phyloP scores from a whole-genome alignment of 1,140 invertebrate genomes.

The Trissolcus basalis region DNA sequence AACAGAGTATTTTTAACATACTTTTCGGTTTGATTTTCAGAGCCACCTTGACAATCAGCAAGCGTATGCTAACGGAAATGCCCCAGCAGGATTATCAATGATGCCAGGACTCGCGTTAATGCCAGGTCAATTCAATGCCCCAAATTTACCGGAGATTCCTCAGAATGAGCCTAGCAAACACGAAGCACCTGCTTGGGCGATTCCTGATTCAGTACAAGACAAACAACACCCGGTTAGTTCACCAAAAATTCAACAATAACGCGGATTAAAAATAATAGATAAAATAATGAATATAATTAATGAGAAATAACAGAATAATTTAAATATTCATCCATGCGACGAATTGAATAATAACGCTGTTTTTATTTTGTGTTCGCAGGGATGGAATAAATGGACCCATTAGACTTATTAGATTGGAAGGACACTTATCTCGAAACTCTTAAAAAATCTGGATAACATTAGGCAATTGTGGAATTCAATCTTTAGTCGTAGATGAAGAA shows the following conservation, averaged over 20 bases:
- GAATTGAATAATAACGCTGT: no score
- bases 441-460: slow-evolving; percentile 52
- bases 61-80: slow-evolving; percentile 70
- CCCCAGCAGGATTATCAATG: slow-evolving; percentile 66
- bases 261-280: neutral
- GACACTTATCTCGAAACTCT: slow-evolving; percentile 46
- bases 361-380: slow-evolving; percentile 59
- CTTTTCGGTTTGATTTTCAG: no score
- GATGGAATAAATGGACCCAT: slow-evolving; percentile 72
- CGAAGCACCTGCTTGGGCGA: slow-evolving; percentile 71
- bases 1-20: no score
- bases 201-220: slow-evolving; percentile 72
- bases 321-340: no score
- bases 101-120: slow-evolving; percentile 70
- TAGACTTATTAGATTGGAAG: slow-evolving; percentile 56
- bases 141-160: slow-evolving; percentile 69
- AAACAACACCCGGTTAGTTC: slow-evolving; percentile 73
- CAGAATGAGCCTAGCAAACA: slow-evolving; percentile 70
- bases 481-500: slow-evolving; percentile 64
- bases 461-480: slow-evolving; percentile 62
- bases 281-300: neutral
- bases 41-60: slow-evolving; percentile 72
- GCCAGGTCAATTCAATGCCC: slow-evolving; percentile 68
- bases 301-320: neutral
- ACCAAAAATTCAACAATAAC: neutral